Conservation (phyloP, 37 sponge, comb jelly and placozoan genomes). For the Oscarella lobularis region DNA sequence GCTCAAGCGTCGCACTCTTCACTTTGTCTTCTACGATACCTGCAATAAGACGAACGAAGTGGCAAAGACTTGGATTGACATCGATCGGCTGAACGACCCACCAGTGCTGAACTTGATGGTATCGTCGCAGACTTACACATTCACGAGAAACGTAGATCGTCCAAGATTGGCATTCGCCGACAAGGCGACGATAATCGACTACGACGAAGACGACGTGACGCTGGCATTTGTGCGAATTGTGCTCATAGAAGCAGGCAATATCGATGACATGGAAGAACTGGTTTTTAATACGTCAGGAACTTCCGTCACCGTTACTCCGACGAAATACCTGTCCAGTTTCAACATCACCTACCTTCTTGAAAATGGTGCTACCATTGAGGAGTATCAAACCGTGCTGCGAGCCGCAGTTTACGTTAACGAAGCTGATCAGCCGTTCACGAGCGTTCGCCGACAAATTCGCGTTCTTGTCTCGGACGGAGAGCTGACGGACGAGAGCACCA, state of each 20-base stretch:
- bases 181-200: background rate
- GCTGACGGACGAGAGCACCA: background rate
- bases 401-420: background rate
- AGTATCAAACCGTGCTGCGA: background rate
- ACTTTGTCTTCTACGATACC: background rate
- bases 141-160: background rate
- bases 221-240: background rate
- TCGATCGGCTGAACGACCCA: background rate
- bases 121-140: background rate
- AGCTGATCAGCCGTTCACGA: background rate
- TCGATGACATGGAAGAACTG: background rate
- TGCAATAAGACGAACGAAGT: background rate
- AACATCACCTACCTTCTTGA: background rate
- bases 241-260: background rate
- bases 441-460: background rate
- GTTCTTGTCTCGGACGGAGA: background rate
- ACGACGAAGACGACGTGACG: background rate
- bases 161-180: background rate
- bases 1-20: background rate
- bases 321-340: too few relatives aligned
- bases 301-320: background rate
- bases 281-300: background rate
- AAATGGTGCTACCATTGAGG: background rate
- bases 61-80: background rate
- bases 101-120: background rate